Evolutionary conservation across 2,888 invertebrate genomes (phyloP).

Genomic region (Scaptomyza cyrtandrae): DNA sequence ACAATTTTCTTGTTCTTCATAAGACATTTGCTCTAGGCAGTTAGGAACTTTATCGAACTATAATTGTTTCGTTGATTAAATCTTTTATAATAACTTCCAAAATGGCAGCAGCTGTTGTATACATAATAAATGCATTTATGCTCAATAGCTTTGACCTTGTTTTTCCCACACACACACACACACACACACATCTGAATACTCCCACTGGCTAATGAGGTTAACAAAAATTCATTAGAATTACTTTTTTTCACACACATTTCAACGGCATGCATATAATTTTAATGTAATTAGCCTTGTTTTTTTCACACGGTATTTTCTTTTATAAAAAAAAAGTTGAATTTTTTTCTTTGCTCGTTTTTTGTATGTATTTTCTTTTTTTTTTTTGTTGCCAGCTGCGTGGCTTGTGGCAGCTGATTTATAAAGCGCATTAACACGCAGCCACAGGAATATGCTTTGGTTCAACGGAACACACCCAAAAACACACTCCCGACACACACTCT

Average conservation of each 20-base stretch:
- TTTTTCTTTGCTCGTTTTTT: not conserved
- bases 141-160: not conserved
- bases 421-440: constrained; percentile 67
- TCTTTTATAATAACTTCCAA: not conserved
- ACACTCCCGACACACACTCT: constrained; percentile 23
- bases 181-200: not conserved
- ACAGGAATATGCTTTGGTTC: constrained; percentile 43
- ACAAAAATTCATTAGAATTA: constrained; percentile 23
- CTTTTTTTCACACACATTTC: constrained; percentile 1
- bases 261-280: constrained; percentile 55
- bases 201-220: constrained; percentile 1
- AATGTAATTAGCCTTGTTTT: constrained; percentile 71
- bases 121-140: not conserved
- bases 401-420: constrained; percentile 69
- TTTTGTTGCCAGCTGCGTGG: constrained; percentile 38
- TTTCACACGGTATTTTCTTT: constrained; percentile 1
- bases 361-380: constrained; percentile 12
- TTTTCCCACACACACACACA: not conserved
- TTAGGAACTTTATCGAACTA: not conserved
- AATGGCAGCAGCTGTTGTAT: not conserved
- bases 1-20: too few species aligned
- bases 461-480: constrained; percentile 11
- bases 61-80: not conserved
- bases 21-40: too few species aligned
- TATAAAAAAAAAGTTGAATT: too few species aligned